These are phyloP conservation scores for Heliconius himera DNA, from an alignment of 1,140 invertebrate species.

Conservation along the genomic window DNA sequence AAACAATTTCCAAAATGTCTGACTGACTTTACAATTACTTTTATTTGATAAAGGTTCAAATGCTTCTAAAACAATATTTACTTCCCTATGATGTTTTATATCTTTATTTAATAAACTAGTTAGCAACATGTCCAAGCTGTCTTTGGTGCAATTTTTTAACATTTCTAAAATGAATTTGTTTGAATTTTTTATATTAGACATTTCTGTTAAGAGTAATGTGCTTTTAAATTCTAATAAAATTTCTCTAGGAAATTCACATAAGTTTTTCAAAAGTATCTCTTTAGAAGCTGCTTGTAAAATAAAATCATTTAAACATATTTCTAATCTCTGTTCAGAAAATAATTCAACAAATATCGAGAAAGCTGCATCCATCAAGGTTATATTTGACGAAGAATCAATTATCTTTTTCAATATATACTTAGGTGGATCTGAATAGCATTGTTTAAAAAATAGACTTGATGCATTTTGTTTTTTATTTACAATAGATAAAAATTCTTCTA, in stretches of 20 bases:
- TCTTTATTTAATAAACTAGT: conserved; percentile 57
- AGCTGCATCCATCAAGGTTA: conserved; percentile 51
- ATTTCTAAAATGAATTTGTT: conserved; percentile 47
- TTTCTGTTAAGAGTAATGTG: conserved; percentile 60
- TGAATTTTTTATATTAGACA: conserved; percentile 46
- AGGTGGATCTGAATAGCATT: conserved; percentile 59
- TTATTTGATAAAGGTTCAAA: conserved; percentile 74
- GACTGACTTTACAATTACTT: conserved; percentile 56
- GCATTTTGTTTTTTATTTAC: conserved; percentile 47
- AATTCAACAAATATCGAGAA: conserved; percentile 60
- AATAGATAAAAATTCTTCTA: conserved; percentile 55
- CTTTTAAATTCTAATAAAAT: conserved; percentile 59
- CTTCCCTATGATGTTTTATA: conserved; percentile 57
- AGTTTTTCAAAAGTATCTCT: conserved; percentile 59
- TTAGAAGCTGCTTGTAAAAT: conserved; percentile 75
- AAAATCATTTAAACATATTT: conserved; percentile 66
- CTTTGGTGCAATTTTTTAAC: conserved; percentile 50
- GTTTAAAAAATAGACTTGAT: conserved; percentile 51
- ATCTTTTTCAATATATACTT: conserved; percentile 70
- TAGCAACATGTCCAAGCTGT: conserved; percentile 55
- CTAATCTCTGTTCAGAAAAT: conserved; percentile 67
- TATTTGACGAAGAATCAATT: conserved; percentile 55
- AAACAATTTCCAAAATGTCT: conserved; percentile 75
- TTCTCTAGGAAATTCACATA: conserved; percentile 55
- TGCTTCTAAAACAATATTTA: conserved; percentile 72